Evolutionary conservation across 2,888 invertebrate genomes (phyloP).

Genomic region (Polydrusus cervinus): DNA sequence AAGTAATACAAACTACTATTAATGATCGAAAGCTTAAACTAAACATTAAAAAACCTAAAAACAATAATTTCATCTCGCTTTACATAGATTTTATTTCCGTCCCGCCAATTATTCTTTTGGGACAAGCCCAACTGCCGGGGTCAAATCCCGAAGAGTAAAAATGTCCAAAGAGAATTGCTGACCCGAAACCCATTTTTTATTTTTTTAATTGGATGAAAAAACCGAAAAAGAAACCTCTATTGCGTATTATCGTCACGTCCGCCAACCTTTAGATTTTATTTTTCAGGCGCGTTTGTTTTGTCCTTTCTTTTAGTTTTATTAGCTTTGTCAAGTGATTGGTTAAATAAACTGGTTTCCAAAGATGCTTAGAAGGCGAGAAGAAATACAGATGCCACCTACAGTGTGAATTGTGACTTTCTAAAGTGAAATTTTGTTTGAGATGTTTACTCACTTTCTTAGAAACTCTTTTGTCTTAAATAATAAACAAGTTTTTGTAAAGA

Average conservation of each 20-base stretch:
- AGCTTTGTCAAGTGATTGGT: constrained; percentile 41
- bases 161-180: constrained; percentile 10
- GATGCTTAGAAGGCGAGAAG: neutral
- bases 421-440: too few species aligned
- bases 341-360: constrained; percentile 32
- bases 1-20: too few species aligned
- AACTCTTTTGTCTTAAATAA: too few species aligned
- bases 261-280: constrained; percentile 40
- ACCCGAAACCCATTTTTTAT: constrained; percentile 30
- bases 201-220: constrained; percentile 31
- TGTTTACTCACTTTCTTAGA: too few species aligned
- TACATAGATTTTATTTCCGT: neutral
- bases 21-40: too few species aligned
- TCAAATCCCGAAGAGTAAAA: constrained; percentile 9
- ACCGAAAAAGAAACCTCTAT: constrained; percentile 18
- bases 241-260: constrained; percentile 40
- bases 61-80: neutral
- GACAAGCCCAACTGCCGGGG: constrained; percentile 14
- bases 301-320: constrained; percentile 42
- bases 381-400: neutral
- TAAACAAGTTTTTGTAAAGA: too few species aligned
- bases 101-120: constrained; percentile 6
- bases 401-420: too few species aligned
- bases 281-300: constrained; percentile 35
- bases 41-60: neutral